Evolutionary conservation across 2,113 vertebrate species (phyloP).

Genomic region (Alectura lathami): DNA sequence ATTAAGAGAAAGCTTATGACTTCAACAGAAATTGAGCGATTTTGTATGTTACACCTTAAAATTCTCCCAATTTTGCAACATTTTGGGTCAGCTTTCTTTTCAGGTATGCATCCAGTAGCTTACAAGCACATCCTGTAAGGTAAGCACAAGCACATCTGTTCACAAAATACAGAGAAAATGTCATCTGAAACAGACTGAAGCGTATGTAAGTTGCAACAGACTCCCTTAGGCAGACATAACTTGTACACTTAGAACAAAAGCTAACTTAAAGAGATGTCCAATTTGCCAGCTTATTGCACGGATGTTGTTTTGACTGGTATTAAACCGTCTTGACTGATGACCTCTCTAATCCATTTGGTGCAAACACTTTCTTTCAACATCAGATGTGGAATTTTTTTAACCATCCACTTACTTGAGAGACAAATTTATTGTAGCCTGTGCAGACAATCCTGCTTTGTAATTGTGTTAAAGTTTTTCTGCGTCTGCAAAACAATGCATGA

Average conservation of each 20-base stretch:
- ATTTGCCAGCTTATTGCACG: constrained; percentile 50
- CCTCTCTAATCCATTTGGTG: constrained; percentile 70
- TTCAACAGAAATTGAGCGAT: background rate
- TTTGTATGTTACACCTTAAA: background rate
- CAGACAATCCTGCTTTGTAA: constrained; percentile 64
- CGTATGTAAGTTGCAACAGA: constrained; percentile 11
- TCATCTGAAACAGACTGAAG: background rate
- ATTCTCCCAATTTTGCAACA: background rate
- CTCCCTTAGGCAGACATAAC: constrained; percentile 21
- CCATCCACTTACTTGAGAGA: constrained; percentile 55
- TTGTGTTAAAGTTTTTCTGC: constrained; percentile 42
- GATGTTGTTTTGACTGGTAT: constrained; percentile 64
- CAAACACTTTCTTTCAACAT: constrained; percentile 73
- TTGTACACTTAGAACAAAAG: constrained; percentile 10
- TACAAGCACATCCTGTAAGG: background rate
- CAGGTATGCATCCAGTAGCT: background rate
- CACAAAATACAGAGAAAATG: background rate
- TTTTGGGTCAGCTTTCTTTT: background rate
- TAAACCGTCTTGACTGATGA: constrained; percentile 76
- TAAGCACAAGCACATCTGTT: background rate
- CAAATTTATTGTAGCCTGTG: constrained; percentile 61
- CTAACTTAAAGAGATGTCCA: constrained; percentile 57
- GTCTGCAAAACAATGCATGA: constrained; percentile 9
- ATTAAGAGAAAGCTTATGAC: constrained; percentile 16
- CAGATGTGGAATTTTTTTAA: constrained; percentile 49